A percentile compares a stretch with the other conserved stretches of the same genome.
Evolutionary conservation across 2,888 invertebrate species (phyloP).

Genomic region (Pyrrhia umbra): DNA sequence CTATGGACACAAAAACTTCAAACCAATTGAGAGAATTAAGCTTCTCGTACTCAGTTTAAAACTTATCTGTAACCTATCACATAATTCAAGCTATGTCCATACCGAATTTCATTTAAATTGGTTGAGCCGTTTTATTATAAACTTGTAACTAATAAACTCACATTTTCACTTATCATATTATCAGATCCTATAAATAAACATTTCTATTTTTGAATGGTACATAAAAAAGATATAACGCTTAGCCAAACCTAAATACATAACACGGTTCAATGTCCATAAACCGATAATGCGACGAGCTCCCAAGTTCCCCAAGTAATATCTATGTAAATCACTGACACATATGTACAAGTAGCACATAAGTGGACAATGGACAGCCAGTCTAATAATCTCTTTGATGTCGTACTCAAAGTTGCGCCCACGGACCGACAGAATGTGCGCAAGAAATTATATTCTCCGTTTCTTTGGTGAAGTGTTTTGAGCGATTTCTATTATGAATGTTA

Average conservation of each 20-base stretch:
- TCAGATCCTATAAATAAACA: too few relatives aligned
- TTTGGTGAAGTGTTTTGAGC: conserved; percentile 35
- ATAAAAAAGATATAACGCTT: too few relatives aligned
- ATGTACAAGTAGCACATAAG: conserved; percentile 33
- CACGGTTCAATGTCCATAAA: background rate
- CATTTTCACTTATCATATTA: too few relatives aligned
- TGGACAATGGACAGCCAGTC: conserved; percentile 49
- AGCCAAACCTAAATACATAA: background rate
- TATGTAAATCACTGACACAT: conserved; percentile 49
- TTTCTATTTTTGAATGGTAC: too few relatives aligned
- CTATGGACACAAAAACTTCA: conserved; percentile 24
- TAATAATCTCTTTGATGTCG: conserved; percentile 60
- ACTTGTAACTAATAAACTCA: too few relatives aligned
- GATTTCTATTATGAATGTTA: conserved; percentile 3
- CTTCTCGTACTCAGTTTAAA: background rate
- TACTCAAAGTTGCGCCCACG: conserved; percentile 35
- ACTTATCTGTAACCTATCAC: too few relatives aligned
- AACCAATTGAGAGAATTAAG: conserved; percentile 19
- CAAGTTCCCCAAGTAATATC: conserved; percentile 31
- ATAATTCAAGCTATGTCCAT: too few relatives aligned
- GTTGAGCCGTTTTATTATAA: too few relatives aligned
- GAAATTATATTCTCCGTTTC: conserved; percentile 41
- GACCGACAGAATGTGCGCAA: conserved; percentile 29
- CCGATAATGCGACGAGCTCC: conserved; percentile 26
- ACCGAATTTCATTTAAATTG: too few relatives aligned